Base-by-base conservation (phyloP, 1,140 invertebrate species). In the Caenorhabditis brenneri region DNA sequence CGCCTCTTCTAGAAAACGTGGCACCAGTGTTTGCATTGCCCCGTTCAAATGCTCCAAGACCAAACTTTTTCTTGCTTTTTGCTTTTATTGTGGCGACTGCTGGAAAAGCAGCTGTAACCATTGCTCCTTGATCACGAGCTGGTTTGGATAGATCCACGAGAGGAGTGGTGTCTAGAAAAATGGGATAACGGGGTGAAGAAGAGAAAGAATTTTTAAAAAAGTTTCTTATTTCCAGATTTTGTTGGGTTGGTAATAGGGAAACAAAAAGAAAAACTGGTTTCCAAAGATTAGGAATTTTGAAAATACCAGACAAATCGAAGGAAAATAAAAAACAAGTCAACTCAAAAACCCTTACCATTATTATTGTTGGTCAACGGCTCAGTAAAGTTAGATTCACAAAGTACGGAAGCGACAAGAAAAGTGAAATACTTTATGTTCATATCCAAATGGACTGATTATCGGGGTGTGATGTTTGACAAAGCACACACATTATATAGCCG, bases 381-480 rank as follows among this genome's bases (percentile, higher is more conserved):
- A 9, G 36, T 74, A 74, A 74, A 31, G 36, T 39, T 74, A 7
- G 36, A 74, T 31, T 74, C 65, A 19, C 65, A 74, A 24, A 74
- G 65, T 24, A 74, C 65, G 65, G 65, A 74, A 74, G 65, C 65
- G 15, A 74, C n/a, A 27, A 74, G 65, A 46, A 74, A 74, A 24
- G 65, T 42, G 36, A 74, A 74, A 74, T 74, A 74, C 22, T 27
- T 74, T 74, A 74, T 74, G 65, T 74, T 74, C 65, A 74, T 74
- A 74, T 74, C 36, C 42, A 74, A 74, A 74, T 74, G 33, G 42
- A n/a, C 42, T 74, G 4, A 27, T 65, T 42, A 12, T 42, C 39
- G 39, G 39, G 60, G 24, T 36, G 16, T 65, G 16, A 46, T 74
- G 65, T 74, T 74, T 39, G 65, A 42, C n/a, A n/a, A n/a, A 39